Evolutionary conservation across 2,113 vertebrate genomes (phyloP).

Genomic region (Eulemur rufifrons): DNA sequence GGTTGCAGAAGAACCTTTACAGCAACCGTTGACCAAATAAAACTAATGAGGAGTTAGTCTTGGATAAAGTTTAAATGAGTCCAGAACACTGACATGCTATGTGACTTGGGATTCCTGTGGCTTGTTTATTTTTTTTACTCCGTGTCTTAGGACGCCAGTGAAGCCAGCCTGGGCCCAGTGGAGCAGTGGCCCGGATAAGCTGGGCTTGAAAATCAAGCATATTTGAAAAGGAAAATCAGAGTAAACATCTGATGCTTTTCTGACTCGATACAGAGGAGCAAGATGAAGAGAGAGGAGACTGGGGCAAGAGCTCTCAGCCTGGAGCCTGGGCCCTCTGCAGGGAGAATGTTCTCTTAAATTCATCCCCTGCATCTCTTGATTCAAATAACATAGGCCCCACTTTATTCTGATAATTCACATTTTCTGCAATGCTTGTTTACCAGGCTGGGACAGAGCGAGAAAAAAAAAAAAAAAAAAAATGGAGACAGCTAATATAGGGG

Average conservation of each 20-base stretch:
- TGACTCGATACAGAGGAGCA: background rate
- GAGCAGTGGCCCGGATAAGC: background rate
- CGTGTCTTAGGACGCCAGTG: background rate
- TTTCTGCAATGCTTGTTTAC: background rate
- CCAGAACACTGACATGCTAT: background rate
- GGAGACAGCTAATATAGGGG: background rate
- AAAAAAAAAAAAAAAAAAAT: background rate
- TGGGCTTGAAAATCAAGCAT: background rate
- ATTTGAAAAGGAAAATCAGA: conserved; percentile 44
- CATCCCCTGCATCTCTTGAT: background rate
- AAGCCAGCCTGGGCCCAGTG: background rate
- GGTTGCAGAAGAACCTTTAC: conserved; percentile 19
- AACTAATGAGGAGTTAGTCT: background rate
- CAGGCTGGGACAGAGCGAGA: background rate
- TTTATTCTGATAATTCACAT: background rate
- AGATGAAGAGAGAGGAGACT: background rate
- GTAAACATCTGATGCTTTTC: background rate
- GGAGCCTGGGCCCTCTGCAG: background rate
- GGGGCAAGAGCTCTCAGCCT: background rate
- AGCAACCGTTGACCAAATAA: background rate
- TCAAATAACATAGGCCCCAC: background rate
- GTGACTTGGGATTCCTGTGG: background rate
- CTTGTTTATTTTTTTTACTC: conserved; percentile 8
- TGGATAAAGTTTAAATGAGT: conserved; percentile 28
- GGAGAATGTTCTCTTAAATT: background rate